Conservation (phyloP, 2,113 vertebrate species). For the Lophochroa leadbeateri region DNA sequence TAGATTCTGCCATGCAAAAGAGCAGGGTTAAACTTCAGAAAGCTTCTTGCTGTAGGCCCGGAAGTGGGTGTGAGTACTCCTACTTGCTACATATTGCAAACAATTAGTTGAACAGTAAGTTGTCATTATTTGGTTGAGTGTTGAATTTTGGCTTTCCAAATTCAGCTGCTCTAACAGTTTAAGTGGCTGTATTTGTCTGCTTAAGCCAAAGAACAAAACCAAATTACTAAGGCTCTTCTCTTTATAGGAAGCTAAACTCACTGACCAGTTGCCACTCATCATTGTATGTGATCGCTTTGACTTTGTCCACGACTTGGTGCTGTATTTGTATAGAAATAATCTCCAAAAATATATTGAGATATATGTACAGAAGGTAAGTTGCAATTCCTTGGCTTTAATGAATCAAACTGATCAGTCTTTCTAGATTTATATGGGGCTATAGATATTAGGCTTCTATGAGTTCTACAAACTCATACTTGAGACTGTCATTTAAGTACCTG, state of each 20-base stretch:
- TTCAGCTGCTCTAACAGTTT: constrained; percentile 34
- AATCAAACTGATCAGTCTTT: neutral
- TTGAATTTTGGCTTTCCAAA: constrained; percentile 36
- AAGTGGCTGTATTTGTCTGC: constrained; percentile 33
- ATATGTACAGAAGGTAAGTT: constrained; percentile 95
- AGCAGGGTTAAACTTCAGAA: constrained; percentile 25
- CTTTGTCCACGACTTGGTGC: constrained; percentile 96
- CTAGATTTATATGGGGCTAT: neutral
- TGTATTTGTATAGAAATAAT: constrained; percentile 98
- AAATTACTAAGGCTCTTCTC: constrained; percentile 36
- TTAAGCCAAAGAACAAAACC: neutral
- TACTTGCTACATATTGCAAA: neutral
- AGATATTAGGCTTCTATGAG: neutral
- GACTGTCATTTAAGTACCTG: neutral
- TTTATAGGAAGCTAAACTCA: constrained; percentile 94
- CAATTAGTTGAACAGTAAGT: neutral
- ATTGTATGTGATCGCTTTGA: constrained; percentile 98
- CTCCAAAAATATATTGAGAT: constrained; percentile 99
- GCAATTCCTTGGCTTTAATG: neutral
- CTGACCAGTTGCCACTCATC: constrained; percentile 96
- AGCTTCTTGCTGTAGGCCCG: constrained; percentile 24
- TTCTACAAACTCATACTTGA: neutral
- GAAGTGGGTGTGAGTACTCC: neutral
- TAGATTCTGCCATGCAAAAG: constrained; percentile 20
- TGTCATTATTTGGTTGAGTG: neutral